phyloP scores from a whole-genome alignment of 2,113 vertebrate genomes.

The Hydropotes inermis region DNA sequence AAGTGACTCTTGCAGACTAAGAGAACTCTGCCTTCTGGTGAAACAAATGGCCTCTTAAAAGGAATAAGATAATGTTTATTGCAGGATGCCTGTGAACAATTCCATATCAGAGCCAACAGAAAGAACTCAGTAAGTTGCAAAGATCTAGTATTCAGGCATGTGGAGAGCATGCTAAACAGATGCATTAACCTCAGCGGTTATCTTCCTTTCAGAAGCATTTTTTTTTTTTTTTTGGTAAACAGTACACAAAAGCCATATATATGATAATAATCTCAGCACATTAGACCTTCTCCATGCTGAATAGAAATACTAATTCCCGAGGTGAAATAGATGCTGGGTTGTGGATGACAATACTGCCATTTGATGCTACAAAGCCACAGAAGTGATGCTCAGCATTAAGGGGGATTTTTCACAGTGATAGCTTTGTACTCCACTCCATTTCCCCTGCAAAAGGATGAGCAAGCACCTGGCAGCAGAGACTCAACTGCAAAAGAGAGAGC shows the following conservation, averaged over 20 bases:
- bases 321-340: background rate
- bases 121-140: background rate
- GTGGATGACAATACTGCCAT: background rate
- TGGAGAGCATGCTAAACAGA: background rate
- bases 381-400: background rate
- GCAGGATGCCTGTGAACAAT: background rate
- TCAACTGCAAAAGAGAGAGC: background rate
- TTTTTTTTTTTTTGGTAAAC: background rate
- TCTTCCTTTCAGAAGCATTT: background rate
- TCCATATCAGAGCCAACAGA: background rate
- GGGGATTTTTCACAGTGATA: background rate
- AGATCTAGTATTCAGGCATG: background rate
- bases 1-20: background rate
- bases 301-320: background rate
- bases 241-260: constrained; percentile 22
- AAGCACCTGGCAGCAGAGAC: background rate
- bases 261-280: constrained; percentile 53
- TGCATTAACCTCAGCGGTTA: background rate
- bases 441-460: background rate
- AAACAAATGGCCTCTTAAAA: constrained; percentile 42
- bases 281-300: background rate
- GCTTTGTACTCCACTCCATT: background rate
- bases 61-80: background rate
- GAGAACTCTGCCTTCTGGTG: background rate
- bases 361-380: background rate